Evolutionary conservation across 1,140 invertebrate species (phyloP).

Genomic region (Ceratitis capitata): DNA sequence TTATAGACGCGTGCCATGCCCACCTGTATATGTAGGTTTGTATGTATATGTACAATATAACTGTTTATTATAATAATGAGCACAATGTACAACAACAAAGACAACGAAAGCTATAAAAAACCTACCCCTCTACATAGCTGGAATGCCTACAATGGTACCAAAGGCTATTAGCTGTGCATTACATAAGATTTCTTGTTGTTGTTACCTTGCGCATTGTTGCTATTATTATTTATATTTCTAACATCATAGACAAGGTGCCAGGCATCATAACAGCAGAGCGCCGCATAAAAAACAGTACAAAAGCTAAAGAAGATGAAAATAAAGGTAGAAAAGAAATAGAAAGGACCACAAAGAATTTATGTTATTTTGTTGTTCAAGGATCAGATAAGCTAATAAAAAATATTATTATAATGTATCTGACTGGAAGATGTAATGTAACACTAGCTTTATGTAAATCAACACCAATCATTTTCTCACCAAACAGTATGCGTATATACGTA

Average conservation of each 20-base stretch:
- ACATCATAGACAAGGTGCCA: neutral
- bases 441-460: neutral
- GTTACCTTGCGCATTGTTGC: neutral
- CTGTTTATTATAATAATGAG: slow-evolving; percentile 21
- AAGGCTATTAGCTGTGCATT: slow-evolving; percentile 18
- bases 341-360: slow-evolving; percentile 52
- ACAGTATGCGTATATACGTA: neutral
- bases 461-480: neutral
- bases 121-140: neutral
- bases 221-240: slow-evolving; percentile 10
- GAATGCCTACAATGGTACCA: neutral
- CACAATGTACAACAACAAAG: neutral
- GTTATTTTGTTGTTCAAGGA: slow-evolving; percentile 57
- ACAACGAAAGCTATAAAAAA: neutral
- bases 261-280: neutral
- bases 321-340: neutral
- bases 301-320: neutral
- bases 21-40: too few species aligned
- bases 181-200: neutral
- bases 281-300: neutral
- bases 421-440: slow-evolving; percentile 36
- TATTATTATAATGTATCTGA: slow-evolving; percentile 63
- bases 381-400: slow-evolving; percentile 65
- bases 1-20: neutral
- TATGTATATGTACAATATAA: too few species aligned